Base-by-base conservation (phyloP, 2,797 vertebrate species). In the Eleutherodactylus coqui region DNA sequence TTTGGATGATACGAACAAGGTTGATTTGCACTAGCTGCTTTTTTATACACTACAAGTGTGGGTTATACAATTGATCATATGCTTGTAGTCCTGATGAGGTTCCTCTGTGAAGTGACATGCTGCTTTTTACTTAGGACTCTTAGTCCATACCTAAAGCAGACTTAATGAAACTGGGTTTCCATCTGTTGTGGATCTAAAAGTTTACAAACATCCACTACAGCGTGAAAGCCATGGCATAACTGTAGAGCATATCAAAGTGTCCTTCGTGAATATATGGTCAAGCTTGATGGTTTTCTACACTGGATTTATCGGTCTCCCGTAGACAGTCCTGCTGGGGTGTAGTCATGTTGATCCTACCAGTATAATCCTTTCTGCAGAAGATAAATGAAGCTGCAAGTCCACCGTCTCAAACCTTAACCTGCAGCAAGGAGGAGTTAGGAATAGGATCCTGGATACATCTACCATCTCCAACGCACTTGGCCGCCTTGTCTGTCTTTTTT, bases 21-120 rank as follows among this genome's bases (percentile, higher is more conserved):
- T 43, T 55, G 72, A 76, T 64, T 75, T 84, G 82, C 82, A 84
- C 82, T 78, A 69, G 75, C 34, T 79, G 45, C 43, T 77, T 29
- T 64, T 27, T 49, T 72, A 80, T 62, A 86, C 84, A 75, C 77
- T 78, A 84, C 72, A 80, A n/a, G 60, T 45, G 47, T 73, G 32
- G 49, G 32, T 43, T 14, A 29, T 58, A 55, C 24, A 41, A 34
- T 32, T 45, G 32, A 27, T 32, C 24, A 21, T 75, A 29, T 83
- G 7, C 24, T 72, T 41, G 32, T 41, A 73, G 67, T 29, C 38
- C 19, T 55, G 34, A 43, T 41, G 67, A 55, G 53, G 76, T 75
- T 45, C 53, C 49, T 75, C 69, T 75, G 49, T 72, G 51, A 73
- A 19, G 69, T 38, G 51, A 58, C 4, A 13, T 43, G 69, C 69